Evolutionary conservation across 2,797 vertebrate species (phyloP).

Genomic region (Amblyraja radiata): DNA sequence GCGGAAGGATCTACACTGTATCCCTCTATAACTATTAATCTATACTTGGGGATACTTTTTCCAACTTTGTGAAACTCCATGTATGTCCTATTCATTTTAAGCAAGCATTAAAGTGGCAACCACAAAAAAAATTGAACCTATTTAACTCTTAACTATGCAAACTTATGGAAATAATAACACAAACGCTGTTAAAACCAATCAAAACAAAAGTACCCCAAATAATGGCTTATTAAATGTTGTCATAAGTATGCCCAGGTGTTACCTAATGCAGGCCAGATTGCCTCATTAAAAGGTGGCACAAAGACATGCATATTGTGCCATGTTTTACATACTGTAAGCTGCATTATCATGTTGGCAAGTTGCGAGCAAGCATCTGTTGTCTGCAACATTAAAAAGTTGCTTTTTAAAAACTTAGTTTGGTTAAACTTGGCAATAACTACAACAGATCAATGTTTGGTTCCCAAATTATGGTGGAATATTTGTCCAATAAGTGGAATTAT

Average conservation of each 20-base stretch:
- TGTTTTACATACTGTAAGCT: slow-evolving; percentile 22
- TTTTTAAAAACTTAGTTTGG: not conserved
- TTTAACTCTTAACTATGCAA: not conserved
- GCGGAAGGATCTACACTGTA: no score
- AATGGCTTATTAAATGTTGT: not conserved
- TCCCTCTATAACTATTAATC: no score
- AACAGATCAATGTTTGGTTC: not conserved
- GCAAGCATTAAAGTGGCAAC: not conserved
- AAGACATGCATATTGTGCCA: slow-evolving; percentile 10
- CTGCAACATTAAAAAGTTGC: not conserved
- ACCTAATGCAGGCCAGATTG: slow-evolving; percentile 14
- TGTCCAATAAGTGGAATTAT: not conserved
- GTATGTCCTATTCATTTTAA: not conserved
- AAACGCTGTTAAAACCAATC: not conserved
- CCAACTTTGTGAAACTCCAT: not conserved
- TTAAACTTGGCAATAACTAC: not conserved
- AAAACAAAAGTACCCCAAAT: not conserved
- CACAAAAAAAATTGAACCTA: not conserved
- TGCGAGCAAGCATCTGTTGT: slow-evolving; percentile 10
- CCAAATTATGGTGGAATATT: not conserved
- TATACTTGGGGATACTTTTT: not conserved
- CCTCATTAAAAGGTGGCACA: slow-evolving; percentile 33
- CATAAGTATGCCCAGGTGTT: slow-evolving; percentile 12
- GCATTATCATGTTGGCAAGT: not conserved
- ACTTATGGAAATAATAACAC: not conserved